Percentiles rank a stretch among this genome's conserved stretches.
phyloP scores from a whole-genome alignment of 2,113 vertebrate species.

The Notarius quadriscutis region DNA sequence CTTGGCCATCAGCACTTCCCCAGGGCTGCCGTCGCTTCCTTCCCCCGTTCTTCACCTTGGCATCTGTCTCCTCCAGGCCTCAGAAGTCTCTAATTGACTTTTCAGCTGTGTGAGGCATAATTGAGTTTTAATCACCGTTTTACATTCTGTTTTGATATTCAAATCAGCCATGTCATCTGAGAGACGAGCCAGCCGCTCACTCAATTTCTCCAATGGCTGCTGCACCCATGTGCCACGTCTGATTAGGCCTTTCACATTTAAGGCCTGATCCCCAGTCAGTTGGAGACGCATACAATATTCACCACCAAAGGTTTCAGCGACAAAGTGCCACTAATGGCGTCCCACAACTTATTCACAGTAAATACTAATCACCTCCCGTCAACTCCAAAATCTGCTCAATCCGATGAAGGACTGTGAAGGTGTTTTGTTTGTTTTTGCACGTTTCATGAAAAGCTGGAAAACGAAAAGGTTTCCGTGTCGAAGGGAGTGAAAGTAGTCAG shows the following conservation, averaged over 20 bases:
- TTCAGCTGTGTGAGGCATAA: slow-evolving; percentile 63
- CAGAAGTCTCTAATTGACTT: slow-evolving; percentile 68
- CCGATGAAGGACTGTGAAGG: slow-evolving; percentile 15
- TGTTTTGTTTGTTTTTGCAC: slow-evolving; percentile 41
- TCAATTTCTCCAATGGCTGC: slow-evolving; percentile 52
- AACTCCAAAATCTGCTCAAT: slow-evolving; percentile 3
- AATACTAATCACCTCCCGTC: slow-evolving; percentile 52
- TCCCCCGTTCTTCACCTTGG: slow-evolving; percentile 13
- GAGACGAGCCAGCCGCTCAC: slow-evolving; percentile 48
- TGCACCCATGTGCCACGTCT: slow-evolving; percentile 41
- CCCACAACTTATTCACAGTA: slow-evolving; percentile 45
- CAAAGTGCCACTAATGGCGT: slow-evolving; percentile 51
- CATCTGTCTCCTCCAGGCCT: slow-evolving; percentile 47
- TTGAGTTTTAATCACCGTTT: slow-evolving; percentile 75
- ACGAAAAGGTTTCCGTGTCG: not conserved
- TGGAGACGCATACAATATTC: slow-evolving; percentile 25
- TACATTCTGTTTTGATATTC: slow-evolving; percentile 75
- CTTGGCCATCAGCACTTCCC: slow-evolving; percentile 34
- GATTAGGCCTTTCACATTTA: slow-evolving; percentile 55
- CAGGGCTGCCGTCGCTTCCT: slow-evolving; percentile 17
- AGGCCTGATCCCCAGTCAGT: slow-evolving; percentile 31
- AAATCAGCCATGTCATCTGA: slow-evolving; percentile 64
- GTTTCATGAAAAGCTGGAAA: slow-evolving; percentile 8
- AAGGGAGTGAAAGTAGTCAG: not conserved
- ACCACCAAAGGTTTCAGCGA: slow-evolving; percentile 36